These are phyloP conservation scores for Diplodus puntazzo DNA, from an alignment of 2,797 vertebrate genomes.

Conservation along the genomic window DNA sequence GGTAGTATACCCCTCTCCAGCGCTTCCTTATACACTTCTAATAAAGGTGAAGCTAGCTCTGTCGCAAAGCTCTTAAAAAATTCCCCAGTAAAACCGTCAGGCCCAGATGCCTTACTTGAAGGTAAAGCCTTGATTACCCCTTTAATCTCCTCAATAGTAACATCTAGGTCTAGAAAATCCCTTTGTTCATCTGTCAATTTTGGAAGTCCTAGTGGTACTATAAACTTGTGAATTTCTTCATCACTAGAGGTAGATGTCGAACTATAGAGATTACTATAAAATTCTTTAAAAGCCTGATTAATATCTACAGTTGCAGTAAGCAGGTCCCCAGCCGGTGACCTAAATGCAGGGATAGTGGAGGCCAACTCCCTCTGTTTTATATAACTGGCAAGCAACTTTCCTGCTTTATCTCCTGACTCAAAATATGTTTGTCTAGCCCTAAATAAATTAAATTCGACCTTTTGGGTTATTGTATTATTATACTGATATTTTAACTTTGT, in stretches of 20 bases:
- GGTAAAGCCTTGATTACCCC: neutral
- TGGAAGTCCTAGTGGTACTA: too few relatives aligned
- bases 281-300: neutral
- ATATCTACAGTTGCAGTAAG: neutral
- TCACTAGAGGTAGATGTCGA: neutral
- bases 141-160: neutral
- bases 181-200: too few relatives aligned
- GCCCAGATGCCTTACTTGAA: neutral
- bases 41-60: neutral
- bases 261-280: neutral
- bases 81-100: neutral
- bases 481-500: conserved; percentile 2
- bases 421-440: neutral
- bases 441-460: conserved; percentile 3
- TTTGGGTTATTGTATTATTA: neutral
- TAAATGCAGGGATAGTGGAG: neutral
- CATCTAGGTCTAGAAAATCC: neutral
- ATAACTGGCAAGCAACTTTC: neutral
- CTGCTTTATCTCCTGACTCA: neutral
- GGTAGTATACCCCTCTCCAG: neutral
- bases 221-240: too few relatives aligned
- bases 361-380: neutral
- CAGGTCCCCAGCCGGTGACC: neutral
- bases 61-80: neutral
- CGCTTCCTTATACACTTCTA: neutral